phyloP scores from a whole-genome alignment of 1,140 invertebrate genomes.

The Temnothorax nylanderi region DNA sequence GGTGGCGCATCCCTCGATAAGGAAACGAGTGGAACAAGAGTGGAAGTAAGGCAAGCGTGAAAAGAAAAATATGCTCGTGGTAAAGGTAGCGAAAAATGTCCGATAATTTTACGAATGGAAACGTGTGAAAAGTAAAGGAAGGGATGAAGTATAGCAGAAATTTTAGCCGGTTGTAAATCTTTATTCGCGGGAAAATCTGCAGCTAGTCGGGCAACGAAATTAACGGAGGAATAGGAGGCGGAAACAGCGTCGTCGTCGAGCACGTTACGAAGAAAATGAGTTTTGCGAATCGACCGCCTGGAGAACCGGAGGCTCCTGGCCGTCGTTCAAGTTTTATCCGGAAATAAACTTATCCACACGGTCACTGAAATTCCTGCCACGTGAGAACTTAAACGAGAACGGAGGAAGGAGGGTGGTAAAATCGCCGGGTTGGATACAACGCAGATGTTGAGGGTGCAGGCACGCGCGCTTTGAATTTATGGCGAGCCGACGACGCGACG shows the following conservation, averaged over 20 bases:
- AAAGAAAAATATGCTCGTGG: not conserved
- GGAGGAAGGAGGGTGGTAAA: not conserved
- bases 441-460: not conserved
- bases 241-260: not conserved
- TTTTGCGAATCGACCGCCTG: not conserved
- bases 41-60: conserved; percentile 1
- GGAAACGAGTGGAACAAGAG: not conserved
- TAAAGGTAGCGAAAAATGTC: not conserved
- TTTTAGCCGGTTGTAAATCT: conserved; percentile 31
- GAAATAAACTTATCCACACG: conserved; percentile 47
- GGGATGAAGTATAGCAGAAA: conserved; percentile 19
- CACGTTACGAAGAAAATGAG: conserved; percentile 11
- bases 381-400: not conserved
- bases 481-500: not conserved
- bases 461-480: conserved; percentile 42
- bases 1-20: not conserved
- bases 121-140: not conserved
- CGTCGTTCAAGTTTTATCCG: conserved; percentile 31
- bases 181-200: not conserved
- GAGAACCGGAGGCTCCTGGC: not conserved
- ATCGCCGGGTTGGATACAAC: not conserved
- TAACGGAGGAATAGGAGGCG: conserved; percentile 4
- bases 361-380: conserved; percentile 20
- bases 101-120: not conserved
- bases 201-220: conserved; percentile 3